Evolutionary conservation across 2,113 vertebrate species (phyloP).

Genomic region (Ammodytes marinus): DNA sequence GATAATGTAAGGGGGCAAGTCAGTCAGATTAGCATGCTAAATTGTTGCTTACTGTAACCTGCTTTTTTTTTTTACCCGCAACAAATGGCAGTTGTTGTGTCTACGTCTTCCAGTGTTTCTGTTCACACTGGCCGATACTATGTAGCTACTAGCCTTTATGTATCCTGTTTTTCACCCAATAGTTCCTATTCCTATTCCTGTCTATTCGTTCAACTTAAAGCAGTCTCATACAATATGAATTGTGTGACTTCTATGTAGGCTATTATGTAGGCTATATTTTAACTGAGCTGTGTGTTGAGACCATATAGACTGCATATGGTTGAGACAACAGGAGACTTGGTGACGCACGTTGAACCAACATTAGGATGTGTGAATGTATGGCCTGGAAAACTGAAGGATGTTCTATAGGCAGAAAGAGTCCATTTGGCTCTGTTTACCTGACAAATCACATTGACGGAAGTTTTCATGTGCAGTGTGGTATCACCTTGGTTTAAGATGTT

Average conservation of each 20-base stretch:
- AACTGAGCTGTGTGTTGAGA: background rate
- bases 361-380: slow-evolving; percentile 12
- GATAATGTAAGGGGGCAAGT: slow-evolving; percentile 3
- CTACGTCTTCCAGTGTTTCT: background rate
- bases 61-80: background rate
- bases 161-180: background rate
- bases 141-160: background rate
- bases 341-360: slow-evolving; percentile 57
- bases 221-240: background rate
- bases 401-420: background rate
- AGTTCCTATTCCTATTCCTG: background rate
- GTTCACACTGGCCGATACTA: background rate
- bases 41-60: slow-evolving; percentile 32
- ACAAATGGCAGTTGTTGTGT: background rate
- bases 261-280: rapidly evolving
- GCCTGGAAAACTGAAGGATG: slow-evolving; percentile 11
- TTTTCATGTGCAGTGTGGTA: slow-evolving; percentile 8
- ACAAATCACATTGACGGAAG: background rate
- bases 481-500: background rate
- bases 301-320: background rate
- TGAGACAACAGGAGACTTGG: slow-evolving; percentile 14
- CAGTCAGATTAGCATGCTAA: slow-evolving; percentile 7
- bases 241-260: background rate
- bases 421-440: background rate
- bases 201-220: background rate